Percentiles rank a stretch among this genome's conserved stretches.
Evolutionary conservation across 2,888 invertebrate genomes (phyloP).

Genomic region (Gerris lacustris): DNA sequence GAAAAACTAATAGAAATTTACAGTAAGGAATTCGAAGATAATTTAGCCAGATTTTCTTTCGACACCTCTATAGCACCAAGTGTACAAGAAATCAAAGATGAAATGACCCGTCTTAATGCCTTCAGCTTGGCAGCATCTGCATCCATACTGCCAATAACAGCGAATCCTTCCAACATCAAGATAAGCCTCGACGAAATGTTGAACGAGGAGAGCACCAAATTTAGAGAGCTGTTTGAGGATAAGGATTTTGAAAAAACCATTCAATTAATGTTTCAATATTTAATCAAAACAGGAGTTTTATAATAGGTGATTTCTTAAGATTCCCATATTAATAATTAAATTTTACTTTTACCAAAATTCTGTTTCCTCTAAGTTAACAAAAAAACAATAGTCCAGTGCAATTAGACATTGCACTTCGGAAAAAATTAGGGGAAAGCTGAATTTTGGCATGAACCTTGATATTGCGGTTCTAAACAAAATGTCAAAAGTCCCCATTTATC

Average conservation of each 20-base stretch:
- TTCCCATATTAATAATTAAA: too few relatives aligned
- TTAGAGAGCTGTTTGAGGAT: neutral
- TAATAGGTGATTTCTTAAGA: too few relatives aligned
- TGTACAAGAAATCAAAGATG: constrained; percentile 12
- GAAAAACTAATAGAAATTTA: neutral
- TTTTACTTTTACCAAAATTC: too few relatives aligned
- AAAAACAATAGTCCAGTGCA: too few relatives aligned
- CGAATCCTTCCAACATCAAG: neutral
- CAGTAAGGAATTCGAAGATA: neutral
- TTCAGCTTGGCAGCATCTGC: constrained; percentile 3
- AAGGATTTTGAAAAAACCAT: neutral
- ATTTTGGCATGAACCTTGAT: too few relatives aligned
- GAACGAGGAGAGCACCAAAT: neutral
- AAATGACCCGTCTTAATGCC: constrained; percentile 11
- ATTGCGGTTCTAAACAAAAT: too few relatives aligned
- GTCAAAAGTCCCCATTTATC: too few relatives aligned
- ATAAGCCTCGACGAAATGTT: neutral
- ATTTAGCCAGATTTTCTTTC: neutral
- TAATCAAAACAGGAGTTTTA: too few relatives aligned
- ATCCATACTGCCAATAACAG: neutral
- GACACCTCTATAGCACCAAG: constrained; percentile 7
- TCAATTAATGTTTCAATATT: neutral
- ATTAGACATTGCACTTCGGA: too few relatives aligned
- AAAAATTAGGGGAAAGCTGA: too few relatives aligned
- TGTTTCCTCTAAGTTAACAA: too few relatives aligned